Percentiles rank a stretch among this genome's conserved stretches.
Conservation (phyloP, 2,113 vertebrate species). For the Nestor notabilis region DNA sequence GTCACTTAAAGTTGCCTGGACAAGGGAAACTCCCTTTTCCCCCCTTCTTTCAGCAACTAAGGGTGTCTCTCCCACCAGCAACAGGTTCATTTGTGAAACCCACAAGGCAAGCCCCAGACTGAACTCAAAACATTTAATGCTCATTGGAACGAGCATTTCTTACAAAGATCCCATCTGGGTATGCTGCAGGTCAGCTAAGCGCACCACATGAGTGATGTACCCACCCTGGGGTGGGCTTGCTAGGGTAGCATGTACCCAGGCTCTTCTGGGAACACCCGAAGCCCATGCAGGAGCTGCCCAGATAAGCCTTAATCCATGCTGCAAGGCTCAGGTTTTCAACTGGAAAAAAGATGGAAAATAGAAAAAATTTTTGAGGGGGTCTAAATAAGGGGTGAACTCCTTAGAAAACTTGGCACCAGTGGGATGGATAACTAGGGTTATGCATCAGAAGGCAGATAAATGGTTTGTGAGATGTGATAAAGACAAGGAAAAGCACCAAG, state of each 20-base stretch:
- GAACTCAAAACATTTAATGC: not conserved
- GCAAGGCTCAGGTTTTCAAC: not conserved
- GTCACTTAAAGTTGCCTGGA: not conserved
- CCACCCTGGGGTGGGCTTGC: not conserved
- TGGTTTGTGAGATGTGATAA: accelerated
- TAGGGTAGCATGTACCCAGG: not conserved
- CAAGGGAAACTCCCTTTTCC: not conserved
- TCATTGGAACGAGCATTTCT: not conserved
- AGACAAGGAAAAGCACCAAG: not conserved
- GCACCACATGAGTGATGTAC: not conserved
- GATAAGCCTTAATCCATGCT: not conserved
- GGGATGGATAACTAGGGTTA: not conserved
- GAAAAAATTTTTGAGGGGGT: not conserved
- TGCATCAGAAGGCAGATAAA: not conserved
- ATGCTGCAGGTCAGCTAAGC: not conserved
- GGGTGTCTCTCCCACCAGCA: not conserved
- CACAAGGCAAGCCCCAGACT: accelerated
- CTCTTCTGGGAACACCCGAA: not conserved
- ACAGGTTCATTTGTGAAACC: not conserved
- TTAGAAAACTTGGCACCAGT: not conserved
- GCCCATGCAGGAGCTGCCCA: not conserved
- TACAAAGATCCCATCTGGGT: not conserved
- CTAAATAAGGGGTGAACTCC: not conserved
- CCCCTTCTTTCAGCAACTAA: not conserved
- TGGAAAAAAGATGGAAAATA: not conserved